These are phyloP conservation scores for Allacma fusca DNA, from an alignment of 2,888 invertebrate genomes.

Conservation along the genomic window DNA sequence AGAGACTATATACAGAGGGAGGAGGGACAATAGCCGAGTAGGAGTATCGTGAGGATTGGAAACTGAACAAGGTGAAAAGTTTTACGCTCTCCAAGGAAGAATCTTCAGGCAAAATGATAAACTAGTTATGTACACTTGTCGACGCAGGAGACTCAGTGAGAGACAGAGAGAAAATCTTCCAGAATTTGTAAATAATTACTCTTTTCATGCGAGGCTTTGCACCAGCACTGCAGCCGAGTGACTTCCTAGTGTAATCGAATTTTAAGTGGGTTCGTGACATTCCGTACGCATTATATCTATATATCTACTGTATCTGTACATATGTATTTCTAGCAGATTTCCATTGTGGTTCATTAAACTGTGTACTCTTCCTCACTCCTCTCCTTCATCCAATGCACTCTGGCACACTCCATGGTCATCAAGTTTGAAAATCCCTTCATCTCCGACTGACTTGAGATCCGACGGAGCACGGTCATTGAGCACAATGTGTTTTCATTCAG, in stretches of 20 bases:
- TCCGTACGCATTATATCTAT: constrained; percentile 36
- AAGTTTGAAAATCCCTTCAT: no score
- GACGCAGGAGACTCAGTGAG: constrained; percentile 7
- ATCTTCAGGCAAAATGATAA: constrained; percentile 40
- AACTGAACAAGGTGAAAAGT: constrained; percentile 32
- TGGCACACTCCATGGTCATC: no score
- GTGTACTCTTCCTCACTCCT: not conserved
- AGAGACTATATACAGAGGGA: no score
- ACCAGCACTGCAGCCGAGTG: not conserved
- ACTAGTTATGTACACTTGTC: constrained; percentile 38
- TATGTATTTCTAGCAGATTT: constrained; percentile 31
- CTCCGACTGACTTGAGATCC: no score
- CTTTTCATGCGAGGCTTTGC: constrained; percentile 23
- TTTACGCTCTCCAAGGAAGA: constrained; percentile 33
- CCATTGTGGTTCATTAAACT: constrained; percentile 31
- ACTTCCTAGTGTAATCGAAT: constrained; percentile 34
- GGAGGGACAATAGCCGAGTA: no score
- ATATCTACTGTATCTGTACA: no score
- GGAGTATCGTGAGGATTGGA: not conserved
- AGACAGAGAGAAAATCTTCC: constrained; percentile 27
- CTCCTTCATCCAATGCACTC: not conserved
- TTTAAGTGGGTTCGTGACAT: constrained; percentile 37
- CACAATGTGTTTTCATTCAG: no score
- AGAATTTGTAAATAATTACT: constrained; percentile 13
- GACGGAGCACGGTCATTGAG: no score